Percentiles rank a stretch among this genome's conserved stretches.
These are phyloP conservation scores for Hesperophylax magnus DNA, from an alignment of 1,140 invertebrate genomes.

Conservation along the genomic window DNA sequence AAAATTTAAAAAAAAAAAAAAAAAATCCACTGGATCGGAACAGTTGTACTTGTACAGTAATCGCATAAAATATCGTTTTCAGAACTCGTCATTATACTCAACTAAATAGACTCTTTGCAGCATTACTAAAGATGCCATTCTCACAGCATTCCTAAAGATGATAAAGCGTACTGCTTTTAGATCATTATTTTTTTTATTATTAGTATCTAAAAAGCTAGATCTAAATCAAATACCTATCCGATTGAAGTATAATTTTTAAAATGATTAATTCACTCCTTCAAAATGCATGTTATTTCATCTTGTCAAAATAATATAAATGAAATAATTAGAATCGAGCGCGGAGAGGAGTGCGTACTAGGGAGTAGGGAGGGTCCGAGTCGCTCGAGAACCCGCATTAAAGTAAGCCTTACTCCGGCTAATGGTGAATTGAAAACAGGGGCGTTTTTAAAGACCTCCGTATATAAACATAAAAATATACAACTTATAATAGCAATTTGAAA, in stretches of 20 bases:
- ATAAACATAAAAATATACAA: constrained; percentile 56
- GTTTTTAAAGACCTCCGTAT: constrained; percentile 48
- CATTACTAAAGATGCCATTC: no score
- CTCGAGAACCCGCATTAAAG: constrained; percentile 21
- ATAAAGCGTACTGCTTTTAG: no score
- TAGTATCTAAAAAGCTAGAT: no score
- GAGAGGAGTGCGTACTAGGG: background rate
- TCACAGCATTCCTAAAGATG: no score
- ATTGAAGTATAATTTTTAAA: background rate
- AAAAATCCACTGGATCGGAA: no score
- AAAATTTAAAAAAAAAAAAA: no score
- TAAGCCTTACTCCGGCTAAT: constrained; percentile 53
- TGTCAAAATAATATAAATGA: background rate
- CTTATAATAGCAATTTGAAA: constrained; percentile 58
- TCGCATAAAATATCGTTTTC: no score
- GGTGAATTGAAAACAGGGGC: constrained; percentile 55
- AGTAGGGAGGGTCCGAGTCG: background rate
- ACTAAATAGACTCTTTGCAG: no score
- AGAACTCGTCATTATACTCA: no score
- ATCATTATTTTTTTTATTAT: no score
- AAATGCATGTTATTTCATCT: background rate
- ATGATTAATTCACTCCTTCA: background rate
- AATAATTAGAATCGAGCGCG: background rate
- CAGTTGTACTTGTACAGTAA: no score
- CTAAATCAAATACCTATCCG: no score